Evolutionary conservation across 2,888 invertebrate genomes (phyloP).

Genomic region (Dimorphilus gyrociliatus): DNA sequence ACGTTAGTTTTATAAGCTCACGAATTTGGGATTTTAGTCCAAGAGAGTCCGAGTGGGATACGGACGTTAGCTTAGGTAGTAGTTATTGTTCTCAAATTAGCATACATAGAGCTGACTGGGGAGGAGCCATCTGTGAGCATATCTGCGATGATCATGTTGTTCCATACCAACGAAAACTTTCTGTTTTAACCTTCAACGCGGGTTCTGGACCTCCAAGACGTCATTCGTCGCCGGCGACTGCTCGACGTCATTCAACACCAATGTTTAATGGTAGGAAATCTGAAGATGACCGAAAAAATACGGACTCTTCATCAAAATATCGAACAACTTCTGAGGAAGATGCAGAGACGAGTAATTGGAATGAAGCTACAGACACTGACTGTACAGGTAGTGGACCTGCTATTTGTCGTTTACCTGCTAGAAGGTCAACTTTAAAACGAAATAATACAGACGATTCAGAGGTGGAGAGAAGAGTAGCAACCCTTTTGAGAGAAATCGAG

Average conservation of each 20-base stretch:
- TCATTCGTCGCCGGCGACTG: constrained; percentile 10
- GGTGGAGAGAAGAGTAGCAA: constrained; percentile 10
- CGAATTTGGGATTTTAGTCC: constrained; percentile 13
- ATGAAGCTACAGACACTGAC: too few species aligned
- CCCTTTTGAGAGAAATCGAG: constrained; percentile 11
- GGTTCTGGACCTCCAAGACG: constrained; percentile 8
- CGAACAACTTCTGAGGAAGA: too few species aligned
- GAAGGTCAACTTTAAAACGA: constrained; percentile 8
- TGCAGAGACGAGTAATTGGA: too few species aligned
- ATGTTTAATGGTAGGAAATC: too few species aligned
- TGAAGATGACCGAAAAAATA: too few species aligned
- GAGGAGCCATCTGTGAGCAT: too few species aligned
- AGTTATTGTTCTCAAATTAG: constrained; percentile 11
- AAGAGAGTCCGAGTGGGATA: constrained; percentile 14
- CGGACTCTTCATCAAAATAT: too few species aligned
- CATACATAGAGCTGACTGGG: constrained; percentile 11
- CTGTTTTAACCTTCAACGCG: constrained; percentile 11
- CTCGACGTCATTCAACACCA: too few species aligned
- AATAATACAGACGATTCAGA: constrained; percentile 14
- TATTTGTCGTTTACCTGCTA: too few species aligned
- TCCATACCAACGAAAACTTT: constrained; percentile 8
- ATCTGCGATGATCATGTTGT: too few species aligned
- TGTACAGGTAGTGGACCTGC: too few species aligned
- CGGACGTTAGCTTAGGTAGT: constrained; percentile 12
- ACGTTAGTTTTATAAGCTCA: constrained; percentile 12